phyloP scores from a whole-genome alignment of 1,140 invertebrate genomes.

The Marisa cornuarietis region DNA sequence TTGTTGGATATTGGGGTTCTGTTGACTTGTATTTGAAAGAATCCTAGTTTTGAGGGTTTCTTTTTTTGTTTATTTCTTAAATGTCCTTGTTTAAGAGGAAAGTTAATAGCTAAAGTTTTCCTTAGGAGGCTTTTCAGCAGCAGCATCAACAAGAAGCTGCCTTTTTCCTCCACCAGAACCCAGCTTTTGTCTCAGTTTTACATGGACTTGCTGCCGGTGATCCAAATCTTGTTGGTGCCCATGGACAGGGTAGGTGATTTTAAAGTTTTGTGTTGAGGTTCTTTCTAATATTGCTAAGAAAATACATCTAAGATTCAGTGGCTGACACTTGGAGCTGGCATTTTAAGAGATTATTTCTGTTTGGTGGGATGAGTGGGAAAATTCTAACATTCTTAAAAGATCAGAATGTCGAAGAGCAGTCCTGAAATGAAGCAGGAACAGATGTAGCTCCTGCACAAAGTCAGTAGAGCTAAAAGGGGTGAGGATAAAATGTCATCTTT shows the following conservation, averaged over 20 bases:
- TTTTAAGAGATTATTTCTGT: no score
- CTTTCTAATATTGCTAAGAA: not conserved
- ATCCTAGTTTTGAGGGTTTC: not conserved
- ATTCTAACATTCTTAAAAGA: no score
- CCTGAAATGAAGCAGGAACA: no score
- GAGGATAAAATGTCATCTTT: no score
- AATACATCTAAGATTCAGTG: not conserved
- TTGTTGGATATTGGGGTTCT: no score
- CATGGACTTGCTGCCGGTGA: not conserved
- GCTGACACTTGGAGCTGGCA: no score
- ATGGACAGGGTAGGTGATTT: conserved; percentile 14
- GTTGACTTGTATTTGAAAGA: not conserved
- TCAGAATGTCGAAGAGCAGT: no score
- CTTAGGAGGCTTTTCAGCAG: not conserved
- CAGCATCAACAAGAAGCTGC: conserved; percentile 16
- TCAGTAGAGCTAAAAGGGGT: no score
- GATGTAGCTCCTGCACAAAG: no score
- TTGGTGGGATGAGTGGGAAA: no score
- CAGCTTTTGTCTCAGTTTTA: conserved; percentile 1
- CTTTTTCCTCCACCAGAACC: conserved; percentile 15
- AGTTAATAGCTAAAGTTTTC: not conserved
- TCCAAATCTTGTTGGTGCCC: conserved; percentile 1
- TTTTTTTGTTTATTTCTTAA: not conserved
- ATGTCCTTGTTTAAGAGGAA: not conserved
- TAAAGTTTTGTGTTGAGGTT: not conserved